Base-by-base conservation (phyloP, 2,888 invertebrate species). In the Troides oblongomaculatus region DNA sequence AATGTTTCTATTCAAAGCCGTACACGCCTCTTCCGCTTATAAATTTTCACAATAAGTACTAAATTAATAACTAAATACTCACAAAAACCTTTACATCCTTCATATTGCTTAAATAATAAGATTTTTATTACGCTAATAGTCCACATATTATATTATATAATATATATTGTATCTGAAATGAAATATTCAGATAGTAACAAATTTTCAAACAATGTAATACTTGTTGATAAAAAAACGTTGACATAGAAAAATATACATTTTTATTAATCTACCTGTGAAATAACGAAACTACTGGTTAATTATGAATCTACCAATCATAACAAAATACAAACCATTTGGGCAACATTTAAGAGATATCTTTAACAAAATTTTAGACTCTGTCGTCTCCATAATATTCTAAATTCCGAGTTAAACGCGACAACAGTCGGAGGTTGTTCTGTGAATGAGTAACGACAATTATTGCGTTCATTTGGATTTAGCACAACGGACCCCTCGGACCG, bases 401-500 rank as follows among this genome's bases (percentile, higher is more conserved):
- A 72, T 72, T 72, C 71, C 72, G 69, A 75, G 72, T 76, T 73
- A 76, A 76, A 74, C 70, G 71, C 75, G 73, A 78, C 76, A 78
- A 79, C 77, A 79, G 77, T 81, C 76, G 76, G 74, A 79, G 80
- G 81, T 80, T 77, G 71, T 73, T 71, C 74, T 74, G 64, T 68
- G 76, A 77, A 77, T 79, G 83, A 85, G 80, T 84, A 85, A 81
- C 81, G 83, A 84, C 88, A 91, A 92, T 92, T 90, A 92, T 92
- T 92, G 81, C 91, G 86, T 92, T 92, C 92, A 90, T 92, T 92
- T 92, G 84, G 84, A 90, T 90, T 89, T 88, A 84, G 87, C 91
- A 91, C 89, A 89, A 79, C 80, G 82, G 71, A 82, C 80, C 80
- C 79, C 80, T 81, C 80, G 77, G 81, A 83, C 81, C 85, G 78